Evolutionary conservation across 2,797 vertebrate species (phyloP).

Genomic region (Hippopotamyrus pictus): DNA sequence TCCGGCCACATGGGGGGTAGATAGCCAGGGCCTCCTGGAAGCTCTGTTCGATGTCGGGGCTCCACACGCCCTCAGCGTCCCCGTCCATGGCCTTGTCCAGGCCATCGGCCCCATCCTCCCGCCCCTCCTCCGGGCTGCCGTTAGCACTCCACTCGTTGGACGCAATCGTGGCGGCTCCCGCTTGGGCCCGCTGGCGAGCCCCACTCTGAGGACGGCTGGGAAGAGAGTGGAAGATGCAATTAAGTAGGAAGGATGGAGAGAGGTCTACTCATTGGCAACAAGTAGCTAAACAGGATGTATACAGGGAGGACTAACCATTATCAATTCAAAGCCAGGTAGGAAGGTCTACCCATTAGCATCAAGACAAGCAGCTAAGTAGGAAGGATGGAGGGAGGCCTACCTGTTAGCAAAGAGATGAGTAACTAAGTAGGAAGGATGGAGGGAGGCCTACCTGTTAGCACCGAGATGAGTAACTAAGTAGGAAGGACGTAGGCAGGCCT

Average conservation of each 20-base stretch:
- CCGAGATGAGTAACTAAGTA: not conserved
- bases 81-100: constrained; percentile 85
- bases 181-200: constrained; percentile 71
- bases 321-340: not conserved
- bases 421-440: not conserved
- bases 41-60: constrained; percentile 94
- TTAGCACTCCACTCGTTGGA: constrained; percentile 91
- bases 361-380: not conserved
- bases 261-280: not conserved
- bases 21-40: constrained; percentile 95
- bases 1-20: constrained; percentile 87
- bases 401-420: not conserved
- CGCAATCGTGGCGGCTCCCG: constrained; percentile 94
- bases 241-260: not conserved
- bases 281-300: not conserved
- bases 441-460: not conserved
- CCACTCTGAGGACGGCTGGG: constrained; percentile 61
- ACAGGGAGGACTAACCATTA: not conserved
- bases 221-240: constrained; percentile 19
- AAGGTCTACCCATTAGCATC: not conserved
- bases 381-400: not conserved
- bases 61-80: constrained; percentile 91
- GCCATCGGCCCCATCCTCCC: constrained; percentile 81
- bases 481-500: not conserved
- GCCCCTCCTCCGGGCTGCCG: constrained; percentile 88